Conservation (phyloP, 2,113 vertebrate species). For the Scomber colias region DNA sequence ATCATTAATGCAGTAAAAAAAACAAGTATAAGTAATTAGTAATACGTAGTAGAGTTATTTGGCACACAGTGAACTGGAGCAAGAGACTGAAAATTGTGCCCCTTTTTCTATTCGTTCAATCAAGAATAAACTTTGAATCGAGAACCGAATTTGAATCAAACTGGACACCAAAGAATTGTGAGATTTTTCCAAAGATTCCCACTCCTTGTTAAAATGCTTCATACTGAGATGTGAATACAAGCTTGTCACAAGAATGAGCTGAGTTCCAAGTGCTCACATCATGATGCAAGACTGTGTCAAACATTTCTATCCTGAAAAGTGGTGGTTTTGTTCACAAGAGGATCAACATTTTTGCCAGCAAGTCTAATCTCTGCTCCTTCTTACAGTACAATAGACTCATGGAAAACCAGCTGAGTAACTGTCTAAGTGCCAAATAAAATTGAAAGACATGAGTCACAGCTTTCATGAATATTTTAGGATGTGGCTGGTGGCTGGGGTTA, state of each 20-base stretch:
- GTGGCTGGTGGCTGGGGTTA: too few relatives aligned
- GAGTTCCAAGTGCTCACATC: slow-evolving; percentile 1
- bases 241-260: background rate
- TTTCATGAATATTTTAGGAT: too few relatives aligned
- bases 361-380: slow-evolving; percentile 20
- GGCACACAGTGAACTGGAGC: too few relatives aligned
- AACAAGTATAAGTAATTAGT: too few relatives aligned
- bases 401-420: slow-evolving; percentile 19
- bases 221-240: background rate
- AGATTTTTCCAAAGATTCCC: too few relatives aligned
- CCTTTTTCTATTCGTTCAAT: too few relatives aligned
- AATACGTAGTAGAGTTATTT: too few relatives aligned
- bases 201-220: background rate
- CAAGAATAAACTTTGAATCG: too few relatives aligned
- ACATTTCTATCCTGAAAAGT: slow-evolving; percentile 21
- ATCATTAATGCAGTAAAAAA: too few relatives aligned
- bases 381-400: slow-evolving; percentile 13
- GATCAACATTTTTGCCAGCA: slow-evolving; percentile 25
- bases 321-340: slow-evolving; percentile 27
- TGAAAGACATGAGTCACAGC: slow-evolving; percentile 42
- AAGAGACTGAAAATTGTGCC: too few relatives aligned
- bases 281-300: slow-evolving; percentile 30
- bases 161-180: too few relatives aligned
- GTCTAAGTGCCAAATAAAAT: background rate
- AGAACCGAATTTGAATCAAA: too few relatives aligned